Percentiles rank a stretch among this genome's conserved stretches.
Evolutionary conservation across 2,888 invertebrate genomes (phyloP).

Genomic region (Cylindroiulus punctatus): DNA sequence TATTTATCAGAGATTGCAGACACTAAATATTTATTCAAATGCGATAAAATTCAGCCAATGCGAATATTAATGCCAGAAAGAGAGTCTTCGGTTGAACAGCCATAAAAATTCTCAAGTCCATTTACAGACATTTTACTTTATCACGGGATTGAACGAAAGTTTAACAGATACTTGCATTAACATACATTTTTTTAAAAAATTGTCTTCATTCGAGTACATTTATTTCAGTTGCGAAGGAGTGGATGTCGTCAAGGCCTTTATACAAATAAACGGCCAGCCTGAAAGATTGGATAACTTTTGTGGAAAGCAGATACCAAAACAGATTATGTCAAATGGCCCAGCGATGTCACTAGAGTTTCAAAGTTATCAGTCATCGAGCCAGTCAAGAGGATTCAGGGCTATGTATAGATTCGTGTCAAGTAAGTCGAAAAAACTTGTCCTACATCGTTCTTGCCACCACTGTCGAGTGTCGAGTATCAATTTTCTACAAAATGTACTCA

Average conservation of each 20-base stretch:
- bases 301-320: conserved; percentile 82
- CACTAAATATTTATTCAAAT: not conserved
- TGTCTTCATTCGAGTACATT: not conserved
- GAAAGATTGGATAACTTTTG: conserved; percentile 90
- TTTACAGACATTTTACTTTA: too few species aligned
- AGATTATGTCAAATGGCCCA: conserved; percentile 92
- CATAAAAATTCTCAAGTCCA: too few species aligned
- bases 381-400: conserved; percentile 86
- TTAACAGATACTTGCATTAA: too few species aligned
- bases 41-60: not conserved
- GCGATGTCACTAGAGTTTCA: conserved; percentile 86
- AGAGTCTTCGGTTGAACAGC: too few species aligned
- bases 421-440: conserved; percentile 69
- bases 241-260: conserved; percentile 83
- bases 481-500: not conserved
- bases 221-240: conserved; percentile 76
- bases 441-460: not conserved
- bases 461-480: too few species aligned
- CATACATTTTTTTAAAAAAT: too few species aligned
- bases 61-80: not conserved
- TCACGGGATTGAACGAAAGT: too few species aligned
- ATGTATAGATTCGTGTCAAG: conserved; percentile 90
- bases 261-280: conserved; percentile 82
- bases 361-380: conserved; percentile 79
- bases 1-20: not conserved